These are phyloP conservation scores for Scrobipalpa costella DNA, from an alignment of 2,888 invertebrate genomes.

Conservation along the genomic window DNA sequence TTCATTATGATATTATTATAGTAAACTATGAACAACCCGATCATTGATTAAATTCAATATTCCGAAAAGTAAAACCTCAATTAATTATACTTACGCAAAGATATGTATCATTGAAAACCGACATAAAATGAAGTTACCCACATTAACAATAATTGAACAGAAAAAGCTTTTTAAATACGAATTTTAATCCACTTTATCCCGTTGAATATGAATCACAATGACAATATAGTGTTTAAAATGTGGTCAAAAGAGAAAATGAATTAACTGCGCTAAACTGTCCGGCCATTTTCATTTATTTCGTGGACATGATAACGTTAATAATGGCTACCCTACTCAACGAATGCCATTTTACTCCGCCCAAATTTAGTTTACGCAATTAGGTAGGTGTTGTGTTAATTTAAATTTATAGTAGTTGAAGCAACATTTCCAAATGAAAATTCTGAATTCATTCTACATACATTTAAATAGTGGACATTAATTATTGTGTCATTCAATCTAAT, in stretches of 20 bases:
- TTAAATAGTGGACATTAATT: not conserved
- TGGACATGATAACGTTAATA: slow-evolving; percentile 25
- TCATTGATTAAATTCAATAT: no score
- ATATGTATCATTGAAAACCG: no score
- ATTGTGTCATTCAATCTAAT: not conserved
- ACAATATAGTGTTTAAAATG: slow-evolving; percentile 2
- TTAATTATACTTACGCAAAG: no score
- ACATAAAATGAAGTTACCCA: no score
- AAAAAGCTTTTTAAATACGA: not conserved
- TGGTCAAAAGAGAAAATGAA: slow-evolving; percentile 23
- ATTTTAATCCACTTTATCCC: not conserved
- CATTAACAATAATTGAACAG: no score
- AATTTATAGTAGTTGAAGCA: slow-evolving; percentile 18
- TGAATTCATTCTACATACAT: slow-evolving; percentile 5
- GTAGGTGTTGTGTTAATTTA: slow-evolving; percentile 27
- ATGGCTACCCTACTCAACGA: slow-evolving; percentile 26
- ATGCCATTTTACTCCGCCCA: slow-evolving; percentile 19
- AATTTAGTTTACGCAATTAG: slow-evolving; percentile 27
- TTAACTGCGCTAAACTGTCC: slow-evolving; percentile 21
- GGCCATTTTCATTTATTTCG: slow-evolving; percentile 24
- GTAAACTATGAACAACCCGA: no score
- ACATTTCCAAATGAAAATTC: slow-evolving; percentile 10
- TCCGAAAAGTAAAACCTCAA: no score
- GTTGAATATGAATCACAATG: not conserved
- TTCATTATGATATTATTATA: no score